A percentile compares a stretch with the other conserved stretches of the same genome.
Evolutionary conservation across 1,140 invertebrate species (phyloP).

Genomic region (Coelopa frigida): DNA sequence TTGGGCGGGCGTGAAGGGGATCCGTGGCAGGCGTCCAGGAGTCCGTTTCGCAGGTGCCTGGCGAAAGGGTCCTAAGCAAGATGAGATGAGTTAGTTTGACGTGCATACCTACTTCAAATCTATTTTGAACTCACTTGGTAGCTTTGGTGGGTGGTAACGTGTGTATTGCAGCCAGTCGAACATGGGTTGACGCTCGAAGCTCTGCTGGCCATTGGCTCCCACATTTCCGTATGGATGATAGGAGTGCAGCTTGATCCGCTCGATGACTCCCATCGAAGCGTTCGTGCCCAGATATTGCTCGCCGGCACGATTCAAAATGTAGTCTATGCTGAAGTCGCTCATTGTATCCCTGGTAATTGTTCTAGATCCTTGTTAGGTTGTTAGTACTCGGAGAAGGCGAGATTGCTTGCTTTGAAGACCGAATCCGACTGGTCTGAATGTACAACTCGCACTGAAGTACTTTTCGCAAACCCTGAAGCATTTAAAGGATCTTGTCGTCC

Average conservation of each 20-base stretch:
- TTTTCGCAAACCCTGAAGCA: not conserved
- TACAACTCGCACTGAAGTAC: not conserved
- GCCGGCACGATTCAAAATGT: constrained; percentile 48
- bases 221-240: constrained; percentile 6
- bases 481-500: constrained; percentile 15
- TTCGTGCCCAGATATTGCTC: constrained; percentile 36
- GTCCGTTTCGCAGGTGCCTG: constrained; percentile 45
- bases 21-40: constrained; percentile 48
- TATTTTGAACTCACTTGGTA: constrained; percentile 52
- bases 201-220: constrained; percentile 6
- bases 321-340: constrained; percentile 49
- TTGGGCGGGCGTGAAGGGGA: constrained; percentile 48
- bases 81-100: not conserved
- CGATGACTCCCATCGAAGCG: constrained; percentile 25
- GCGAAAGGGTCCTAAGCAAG: constrained; percentile 25
- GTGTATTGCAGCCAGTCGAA: constrained; percentile 64
- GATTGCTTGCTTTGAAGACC: not conserved
- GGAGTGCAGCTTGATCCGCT: constrained; percentile 14
- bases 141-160: constrained; percentile 63
- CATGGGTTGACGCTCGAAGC: constrained; percentile 24
- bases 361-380: no score
- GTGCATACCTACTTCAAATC: not conserved
- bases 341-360: no score
- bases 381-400: no score
- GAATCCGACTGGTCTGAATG: not conserved